Base-by-base conservation (phyloP, 64 coral and sea anemone species). In the Stichodactyla mertensii region DNA sequence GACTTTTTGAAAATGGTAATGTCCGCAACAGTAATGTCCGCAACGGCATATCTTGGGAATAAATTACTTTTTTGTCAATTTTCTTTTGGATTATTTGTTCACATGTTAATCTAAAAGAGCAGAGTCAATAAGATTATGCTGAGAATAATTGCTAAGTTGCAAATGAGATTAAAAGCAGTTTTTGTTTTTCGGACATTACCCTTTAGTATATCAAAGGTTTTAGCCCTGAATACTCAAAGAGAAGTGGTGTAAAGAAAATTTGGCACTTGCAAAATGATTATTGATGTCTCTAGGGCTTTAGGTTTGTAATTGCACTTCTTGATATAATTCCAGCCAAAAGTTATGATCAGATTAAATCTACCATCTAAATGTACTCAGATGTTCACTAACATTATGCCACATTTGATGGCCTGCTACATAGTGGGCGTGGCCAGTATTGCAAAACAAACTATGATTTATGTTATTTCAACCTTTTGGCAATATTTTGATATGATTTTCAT, bases 301-400 rank as follows among this genome's bases (percentile, higher is more conserved):
- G 67, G 67, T 71, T 71, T 71, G 67, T 71, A 71, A n/a, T 71
- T 71, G 67, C 67, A 71, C 67, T 71, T 71, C 67, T 71, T n/a
- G 67, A 71, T 26, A 71, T 71, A 71, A n/a, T 71, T 1, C 24
- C 67, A 71, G 67, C 24, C 18, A 19, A 71, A n/a, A n/a, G 6
- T 71, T 26, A 71, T 71, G 67, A 71, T n/a, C 67, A 71, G 67
- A 71, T 71, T n/a, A n/a, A 71, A 71, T n/a, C 67, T 71, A 71
- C 67, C 67, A 71, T 71, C 67, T 71, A 71, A 71, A 71, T 71
- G 67, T n/a, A 19, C 16, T 26, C 16, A 71, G 67, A 71, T 71
- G 67, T 26, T 71, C 67, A 71, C 67, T 71, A 71, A n/a, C 18
- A 19, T 71, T 71, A 71, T 71, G 67, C 67, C 67, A 26, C 24